Percentiles rank a stretch among this genome's conserved stretches.
Evolutionary conservation across 1,140 invertebrate genomes (phyloP).

Genomic region (Planococcus citri): DNA sequence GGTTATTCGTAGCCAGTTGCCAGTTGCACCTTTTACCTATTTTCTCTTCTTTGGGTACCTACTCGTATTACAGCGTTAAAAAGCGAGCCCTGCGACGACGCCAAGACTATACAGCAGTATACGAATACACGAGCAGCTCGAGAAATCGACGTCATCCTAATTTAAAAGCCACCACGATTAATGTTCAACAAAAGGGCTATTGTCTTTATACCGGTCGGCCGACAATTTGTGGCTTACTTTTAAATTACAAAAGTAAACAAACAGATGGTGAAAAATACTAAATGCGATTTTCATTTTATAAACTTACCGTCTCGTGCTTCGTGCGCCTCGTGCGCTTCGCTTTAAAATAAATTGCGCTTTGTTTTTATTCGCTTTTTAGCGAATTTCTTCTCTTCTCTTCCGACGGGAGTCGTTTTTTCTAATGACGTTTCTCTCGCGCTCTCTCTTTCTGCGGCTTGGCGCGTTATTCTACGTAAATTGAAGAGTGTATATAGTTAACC

Average conservation of each 20-base stretch:
- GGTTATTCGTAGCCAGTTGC: no score
- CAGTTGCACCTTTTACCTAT: no score
- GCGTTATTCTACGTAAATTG: no score
- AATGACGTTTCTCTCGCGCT: no score
- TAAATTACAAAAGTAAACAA: conserved; percentile 4
- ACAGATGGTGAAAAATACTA: background rate
- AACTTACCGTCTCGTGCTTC: no score
- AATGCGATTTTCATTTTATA: conserved; percentile 2
- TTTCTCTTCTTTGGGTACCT: background rate
- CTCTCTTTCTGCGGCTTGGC: no score
- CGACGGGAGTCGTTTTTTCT: background rate
- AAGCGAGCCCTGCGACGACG: no score
- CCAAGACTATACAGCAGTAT: no score
- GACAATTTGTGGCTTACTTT: background rate
- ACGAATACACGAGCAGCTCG: no score
- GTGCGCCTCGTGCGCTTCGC: no score
- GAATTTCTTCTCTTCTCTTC: background rate
- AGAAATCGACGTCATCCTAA: background rate
- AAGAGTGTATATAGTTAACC: no score
- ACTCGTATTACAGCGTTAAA: no score
- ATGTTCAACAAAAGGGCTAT: background rate
- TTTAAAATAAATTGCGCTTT: background rate
- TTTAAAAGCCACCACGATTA: background rate
- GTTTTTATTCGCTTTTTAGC: background rate
- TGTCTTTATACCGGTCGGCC: background rate